Evolutionary conservation across 2,888 invertebrate species (phyloP), one percentile per base, ranked within the genome.

Genomic region (Scaptomyza reducta): DNA sequence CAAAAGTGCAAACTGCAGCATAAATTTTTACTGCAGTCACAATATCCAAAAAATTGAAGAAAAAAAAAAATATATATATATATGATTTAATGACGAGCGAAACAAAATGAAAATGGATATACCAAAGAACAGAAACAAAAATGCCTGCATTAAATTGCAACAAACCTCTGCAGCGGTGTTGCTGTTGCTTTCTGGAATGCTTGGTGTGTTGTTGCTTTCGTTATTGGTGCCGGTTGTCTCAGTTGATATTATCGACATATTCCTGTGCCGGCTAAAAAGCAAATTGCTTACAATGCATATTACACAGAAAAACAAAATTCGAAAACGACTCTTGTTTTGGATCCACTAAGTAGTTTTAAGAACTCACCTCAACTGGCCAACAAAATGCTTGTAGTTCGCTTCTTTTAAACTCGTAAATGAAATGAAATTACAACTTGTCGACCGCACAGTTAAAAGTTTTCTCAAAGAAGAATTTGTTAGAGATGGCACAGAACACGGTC

Each of bases 91-190:
- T 14, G 14, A 14, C 38, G n/a, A 9, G 14, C 38, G 14, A 7
- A 38, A 38, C 9, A 42, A 42, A 22, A 35, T 42, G 6, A 6
- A 13, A 22, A 38, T 14, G 9, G 3, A 9, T 14, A 3, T 38
- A 9, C 22, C 22, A 22, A 18, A 18, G 11, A 3, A 1, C 16
- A 6, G 13, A 22, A 44, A 44, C 16, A 44, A 44, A 44, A 11
- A 22, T 44, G 13, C 11, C 14, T 7, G 45, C 22, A 33, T 53
- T 14, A 31, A 18, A 22, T 46, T 54, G 46, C 27, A 31, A 57
- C 77, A 27, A 14, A 77, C 76, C 74, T 76, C 75, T 6, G 56
- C 58, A 40, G n/a, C 49, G 18, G 10, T 71, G 41, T 56, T 67
- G 45, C 41, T 62, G 59, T 42, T 64, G 57, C 50, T 45, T 16